A percentile compares a stretch with the other conserved stretches of the same genome.
These are phyloP conservation scores for Nebria ingens DNA, from an alignment of 1,140 invertebrate genomes.

Conservation along the genomic window DNA sequence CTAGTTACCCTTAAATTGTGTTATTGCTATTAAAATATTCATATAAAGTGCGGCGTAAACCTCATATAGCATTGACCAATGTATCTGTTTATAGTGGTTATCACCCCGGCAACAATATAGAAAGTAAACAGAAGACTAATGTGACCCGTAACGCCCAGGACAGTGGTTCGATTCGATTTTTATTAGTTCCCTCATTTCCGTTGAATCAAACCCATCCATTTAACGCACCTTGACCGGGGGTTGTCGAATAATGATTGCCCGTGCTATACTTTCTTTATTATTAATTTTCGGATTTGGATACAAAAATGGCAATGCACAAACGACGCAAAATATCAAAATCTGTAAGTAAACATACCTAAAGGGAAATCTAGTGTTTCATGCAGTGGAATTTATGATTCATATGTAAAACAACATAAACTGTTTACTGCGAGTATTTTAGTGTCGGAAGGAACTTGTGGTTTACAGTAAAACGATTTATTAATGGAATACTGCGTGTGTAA, in stretches of 20 bases:
- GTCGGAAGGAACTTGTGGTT: no score
- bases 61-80: neutral
- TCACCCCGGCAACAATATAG: neutral
- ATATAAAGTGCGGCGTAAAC: neutral
- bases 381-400: no score
- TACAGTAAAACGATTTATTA: no score
- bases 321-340: slow-evolving; percentile 1
- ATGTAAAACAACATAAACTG: no score
- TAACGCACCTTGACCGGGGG: neutral
- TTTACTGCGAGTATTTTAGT: no score
- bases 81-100: neutral
- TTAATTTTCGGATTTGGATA: neutral
- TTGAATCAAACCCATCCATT: neutral
- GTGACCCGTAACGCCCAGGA: neutral
- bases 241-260: neutral
- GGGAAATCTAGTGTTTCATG: neutral
- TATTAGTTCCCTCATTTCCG: neutral
- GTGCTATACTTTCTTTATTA: neutral
- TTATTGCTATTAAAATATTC: slow-evolving; percentile 6
- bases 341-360: slow-evolving; percentile 1
- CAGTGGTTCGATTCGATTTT: neutral
- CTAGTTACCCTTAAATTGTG: no score
- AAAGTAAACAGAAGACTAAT: neutral
- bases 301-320: neutral
- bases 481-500: no score